These are phyloP conservation scores for Menidia menidia DNA, from an alignment of 2,797 vertebrate genomes.

Conservation along the genomic window DNA sequence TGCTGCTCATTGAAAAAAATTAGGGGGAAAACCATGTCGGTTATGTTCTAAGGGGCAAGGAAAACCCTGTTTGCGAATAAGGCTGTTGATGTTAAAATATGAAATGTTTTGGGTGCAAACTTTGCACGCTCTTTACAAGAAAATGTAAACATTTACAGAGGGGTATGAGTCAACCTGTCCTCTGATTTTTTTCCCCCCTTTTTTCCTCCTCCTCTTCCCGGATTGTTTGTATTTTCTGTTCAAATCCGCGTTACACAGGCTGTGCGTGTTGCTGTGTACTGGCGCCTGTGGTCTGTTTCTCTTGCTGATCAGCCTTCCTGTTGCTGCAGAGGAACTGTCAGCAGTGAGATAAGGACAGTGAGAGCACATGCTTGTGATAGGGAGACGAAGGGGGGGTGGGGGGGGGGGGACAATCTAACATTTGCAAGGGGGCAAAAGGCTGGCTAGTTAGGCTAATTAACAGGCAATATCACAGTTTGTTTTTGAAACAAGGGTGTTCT, in stretches of 20 bases:
- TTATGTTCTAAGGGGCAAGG: slow-evolving; percentile 54
- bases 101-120: slow-evolving; percentile 71
- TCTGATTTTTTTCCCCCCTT: slow-evolving; percentile 9
- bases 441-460: slow-evolving; percentile 48
- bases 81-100: slow-evolving; percentile 75
- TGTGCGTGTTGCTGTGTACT: slow-evolving; percentile 40
- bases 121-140: slow-evolving; percentile 53
- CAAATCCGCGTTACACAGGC: slow-evolving; percentile 54
- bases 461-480: slow-evolving; percentile 34
- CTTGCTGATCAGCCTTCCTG: slow-evolving; percentile 73
- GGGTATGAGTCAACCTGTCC: slow-evolving; percentile 65
- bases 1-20: slow-evolving; percentile 41
- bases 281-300: slow-evolving; percentile 67
- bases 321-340: slow-evolving; percentile 80
- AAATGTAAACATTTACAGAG: slow-evolving; percentile 81
- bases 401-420: slow-evolving; percentile 32
- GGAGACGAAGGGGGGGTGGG: slow-evolving; percentile 15
- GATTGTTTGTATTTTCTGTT: slow-evolving; percentile 53
- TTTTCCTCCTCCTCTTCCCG: slow-evolving; percentile 44
- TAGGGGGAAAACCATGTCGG: slow-evolving; percentile 11
- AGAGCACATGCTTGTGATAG: slow-evolving; percentile 56
- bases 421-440: slow-evolving; percentile 48
- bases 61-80: slow-evolving; percentile 45
- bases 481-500: slow-evolving; percentile 18
- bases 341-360: slow-evolving; percentile 75